Evolutionary conservation across 2,113 vertebrate genomes (phyloP).

Genomic region (Thomomys bottae): DNA sequence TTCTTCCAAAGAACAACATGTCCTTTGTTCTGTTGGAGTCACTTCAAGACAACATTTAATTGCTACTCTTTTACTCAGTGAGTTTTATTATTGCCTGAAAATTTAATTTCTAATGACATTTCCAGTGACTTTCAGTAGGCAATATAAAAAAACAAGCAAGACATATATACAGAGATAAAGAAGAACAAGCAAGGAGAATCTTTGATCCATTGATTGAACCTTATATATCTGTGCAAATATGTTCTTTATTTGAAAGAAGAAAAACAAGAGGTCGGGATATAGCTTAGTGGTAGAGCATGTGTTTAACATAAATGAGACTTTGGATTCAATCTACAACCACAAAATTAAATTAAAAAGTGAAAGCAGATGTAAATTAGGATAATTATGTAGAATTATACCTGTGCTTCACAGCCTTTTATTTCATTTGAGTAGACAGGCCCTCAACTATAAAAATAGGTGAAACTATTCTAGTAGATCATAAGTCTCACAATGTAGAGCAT

Average conservation of each 20-base stretch:
- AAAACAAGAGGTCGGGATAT: too few species aligned
- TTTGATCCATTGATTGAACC: neutral
- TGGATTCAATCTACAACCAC: neutral
- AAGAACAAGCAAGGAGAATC: neutral
- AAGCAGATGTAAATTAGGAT: neutral
- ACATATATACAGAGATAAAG: neutral
- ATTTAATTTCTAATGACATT: neutral
- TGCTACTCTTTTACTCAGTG: neutral
- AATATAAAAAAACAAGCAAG: neutral
- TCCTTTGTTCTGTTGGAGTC: neutral
- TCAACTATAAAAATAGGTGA: neutral
- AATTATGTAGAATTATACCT: neutral
- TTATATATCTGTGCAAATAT: neutral
- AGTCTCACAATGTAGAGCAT: neutral
- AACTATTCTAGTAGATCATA: neutral
- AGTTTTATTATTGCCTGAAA: conserved; percentile 24
- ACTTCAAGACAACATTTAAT: neutral
- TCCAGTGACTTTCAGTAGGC: neutral
- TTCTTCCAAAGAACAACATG: neutral
- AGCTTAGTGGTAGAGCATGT: neutral
- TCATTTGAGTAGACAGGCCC: neutral
- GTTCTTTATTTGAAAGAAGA: neutral
- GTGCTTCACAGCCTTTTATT: neutral
- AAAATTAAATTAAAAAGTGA: neutral
- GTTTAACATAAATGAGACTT: neutral